Base-by-base conservation (phyloP, 30 jellyfish, hydroid and myxozoan genomes). In the Chironex yamaguchii region DNA sequence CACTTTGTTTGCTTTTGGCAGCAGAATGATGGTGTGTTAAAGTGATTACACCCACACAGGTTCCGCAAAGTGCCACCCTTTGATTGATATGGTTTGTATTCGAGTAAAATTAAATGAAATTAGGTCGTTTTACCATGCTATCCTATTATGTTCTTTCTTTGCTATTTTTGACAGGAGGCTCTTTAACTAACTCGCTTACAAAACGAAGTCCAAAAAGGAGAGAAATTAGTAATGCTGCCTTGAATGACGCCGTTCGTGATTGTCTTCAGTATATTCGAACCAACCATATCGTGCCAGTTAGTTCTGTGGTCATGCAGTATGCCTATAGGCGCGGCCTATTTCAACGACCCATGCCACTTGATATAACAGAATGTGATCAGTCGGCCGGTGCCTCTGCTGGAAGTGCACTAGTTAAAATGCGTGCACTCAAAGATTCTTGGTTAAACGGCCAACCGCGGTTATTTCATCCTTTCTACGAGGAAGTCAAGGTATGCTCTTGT, bases 131-230 rank as follows among this genome's bases (percentile, higher is more conserved):
- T 48, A 28, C 28, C 11, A 24, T 36, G 34, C 23, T 71, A n/a
- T 6, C 30, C 22, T 51, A n/a, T 79, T 62, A 25, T 2, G 14
- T 63, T 4, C 24, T 53, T 17, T 63, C 6, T 24, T 20, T 70
- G 2, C 42, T 1, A 30, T 26, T 82, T 17, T 54, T 49, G 66
- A 36, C 34, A 58, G 91, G 79, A 54, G 91, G 92, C 14, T 34
- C 81, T 13, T 79, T 88, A 3, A 13, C 96, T 35, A 93, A 83
- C 82, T 93, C 98, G 20, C 76, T 93, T 27, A 95, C 82, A 23
- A 86, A 97, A 24, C 89, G 97, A 53, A 87, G 97, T 63, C 98
- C 97, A 17, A 93, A 88, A 49, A 91, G 98, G 34, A 77, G 94
- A 20, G 97, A 93, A 50, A 52, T 88, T 25, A 82, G 91, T 63